Percentiles rank a stretch among this genome's conserved stretches.
These are phyloP conservation scores for Acanthacorydalis orientalis DNA, from an alignment of 2,888 invertebrate species.

Conservation along the genomic window DNA sequence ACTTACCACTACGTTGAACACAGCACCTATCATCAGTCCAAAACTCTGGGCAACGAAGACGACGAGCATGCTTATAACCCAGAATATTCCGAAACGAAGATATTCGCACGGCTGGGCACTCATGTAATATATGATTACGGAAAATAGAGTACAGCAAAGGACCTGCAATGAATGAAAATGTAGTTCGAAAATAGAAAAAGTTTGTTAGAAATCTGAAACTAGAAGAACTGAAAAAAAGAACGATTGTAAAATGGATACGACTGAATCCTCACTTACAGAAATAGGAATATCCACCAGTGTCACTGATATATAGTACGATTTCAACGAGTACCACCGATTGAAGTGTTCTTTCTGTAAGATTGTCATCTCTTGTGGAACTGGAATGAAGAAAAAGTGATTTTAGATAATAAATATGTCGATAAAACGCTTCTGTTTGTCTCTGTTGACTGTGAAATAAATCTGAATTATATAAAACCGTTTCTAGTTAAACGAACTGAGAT, in stretches of 20 bases:
- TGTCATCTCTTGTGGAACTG: slow-evolving; percentile 68
- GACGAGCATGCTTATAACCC: slow-evolving; percentile 61
- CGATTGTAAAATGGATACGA: too few species aligned
- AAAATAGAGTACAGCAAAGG: slow-evolving; percentile 51
- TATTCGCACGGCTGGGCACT: slow-evolving; percentile 75
- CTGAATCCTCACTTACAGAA: slow-evolving; percentile 48
- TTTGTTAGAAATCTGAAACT: neutral
- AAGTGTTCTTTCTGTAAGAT: slow-evolving; percentile 73
- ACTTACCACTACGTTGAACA: slow-evolving; percentile 70
- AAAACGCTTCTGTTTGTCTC: too few species aligned
- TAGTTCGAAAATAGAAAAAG: too few species aligned
- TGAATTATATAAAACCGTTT: too few species aligned
- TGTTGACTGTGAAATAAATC: too few species aligned
- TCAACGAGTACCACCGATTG: slow-evolving; percentile 76
- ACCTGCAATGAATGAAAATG: slow-evolving; percentile 29
- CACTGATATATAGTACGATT: slow-evolving; percentile 61
- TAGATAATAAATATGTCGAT: slow-evolving; percentile 3
- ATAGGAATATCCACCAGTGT: slow-evolving; percentile 65
- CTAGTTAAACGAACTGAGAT: too few species aligned
- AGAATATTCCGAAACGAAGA: slow-evolving; percentile 69
- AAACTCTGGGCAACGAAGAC: slow-evolving; percentile 85
- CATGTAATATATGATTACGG: slow-evolving; percentile 69
- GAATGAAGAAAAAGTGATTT: slow-evolving; percentile 19
- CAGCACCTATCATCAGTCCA: slow-evolving; percentile 82
- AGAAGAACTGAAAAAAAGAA: neutral